These are phyloP conservation scores for Cactoblastis cactorum DNA, from an alignment of 2,888 invertebrate genomes.

Conservation along the genomic window DNA sequence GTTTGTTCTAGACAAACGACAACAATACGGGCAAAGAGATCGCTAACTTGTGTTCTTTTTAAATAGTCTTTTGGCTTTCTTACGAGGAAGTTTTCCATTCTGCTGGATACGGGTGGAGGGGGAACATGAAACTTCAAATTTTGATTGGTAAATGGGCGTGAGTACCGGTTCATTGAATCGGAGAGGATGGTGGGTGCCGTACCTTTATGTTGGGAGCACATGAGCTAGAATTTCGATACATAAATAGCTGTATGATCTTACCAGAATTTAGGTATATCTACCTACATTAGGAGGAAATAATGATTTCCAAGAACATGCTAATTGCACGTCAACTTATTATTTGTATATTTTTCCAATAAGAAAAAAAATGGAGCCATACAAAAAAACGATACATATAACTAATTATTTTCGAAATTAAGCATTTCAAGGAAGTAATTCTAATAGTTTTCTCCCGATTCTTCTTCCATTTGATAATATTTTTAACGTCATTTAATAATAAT, in stretches of 20 bases:
- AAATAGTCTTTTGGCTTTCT: slow-evolving; percentile 26
- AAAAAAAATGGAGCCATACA: too few relatives aligned
- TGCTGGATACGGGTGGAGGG: slow-evolving; percentile 15
- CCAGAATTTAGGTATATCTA: too few relatives aligned
- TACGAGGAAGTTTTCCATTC: slow-evolving; percentile 25
- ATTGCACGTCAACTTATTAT: too few relatives aligned
- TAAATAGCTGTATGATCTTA: neutral
- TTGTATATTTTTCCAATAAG: too few relatives aligned
- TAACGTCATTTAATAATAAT: too few relatives aligned
- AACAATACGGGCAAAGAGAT: neutral
- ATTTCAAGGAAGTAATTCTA: too few relatives aligned
- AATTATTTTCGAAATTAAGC: too few relatives aligned
- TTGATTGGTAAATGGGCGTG: slow-evolving; percentile 14
- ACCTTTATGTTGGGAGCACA: slow-evolving; percentile 9
- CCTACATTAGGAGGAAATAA: too few relatives aligned
- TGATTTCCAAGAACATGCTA: too few relatives aligned
- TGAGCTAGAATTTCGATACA: slow-evolving; percentile 1
- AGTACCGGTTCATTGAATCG: slow-evolving; percentile 16
- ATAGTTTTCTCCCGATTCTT: too few relatives aligned
- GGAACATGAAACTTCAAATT: slow-evolving; percentile 16
- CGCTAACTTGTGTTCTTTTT: neutral
- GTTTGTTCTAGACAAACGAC: neutral
- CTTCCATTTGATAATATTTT: too few relatives aligned
- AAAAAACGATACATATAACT: too few relatives aligned
- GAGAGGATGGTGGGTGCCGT: slow-evolving; percentile 5